These are phyloP conservation scores for Halcyon malimbica DNA, from an alignment of 2,113 vertebrate genomes.

Conservation along the genomic window DNA sequence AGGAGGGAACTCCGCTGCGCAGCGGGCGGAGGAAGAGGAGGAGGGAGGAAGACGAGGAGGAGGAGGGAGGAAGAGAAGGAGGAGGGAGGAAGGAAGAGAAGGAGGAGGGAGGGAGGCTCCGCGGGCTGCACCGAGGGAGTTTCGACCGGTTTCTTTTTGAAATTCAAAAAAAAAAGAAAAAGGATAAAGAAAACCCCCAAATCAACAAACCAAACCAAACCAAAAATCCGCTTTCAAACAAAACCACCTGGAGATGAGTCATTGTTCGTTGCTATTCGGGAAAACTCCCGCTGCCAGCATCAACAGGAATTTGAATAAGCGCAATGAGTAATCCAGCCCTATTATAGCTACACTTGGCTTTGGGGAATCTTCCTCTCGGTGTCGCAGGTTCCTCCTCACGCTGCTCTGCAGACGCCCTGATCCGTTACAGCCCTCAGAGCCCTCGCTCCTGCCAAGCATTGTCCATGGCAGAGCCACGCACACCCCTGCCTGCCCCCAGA, in stretches of 20 bases:
- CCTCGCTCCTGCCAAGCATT: not conserved
- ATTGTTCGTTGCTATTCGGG: slow-evolving; percentile 12
- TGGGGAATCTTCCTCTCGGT: not conserved
- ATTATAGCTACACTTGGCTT: not conserved
- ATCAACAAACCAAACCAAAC: not conserved
- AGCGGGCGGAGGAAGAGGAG: not conserved
- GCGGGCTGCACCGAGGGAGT: not conserved
- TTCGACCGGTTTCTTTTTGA: not conserved
- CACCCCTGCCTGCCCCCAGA: not conserved
- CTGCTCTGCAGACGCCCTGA: not conserved
- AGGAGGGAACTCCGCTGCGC: not conserved
- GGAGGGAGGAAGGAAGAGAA: too few species aligned
- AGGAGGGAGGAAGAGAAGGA: too few species aligned
- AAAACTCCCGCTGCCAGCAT: slow-evolving; percentile 19
- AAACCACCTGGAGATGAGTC: slow-evolving; percentile 57
- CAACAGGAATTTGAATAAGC: slow-evolving; percentile 41
- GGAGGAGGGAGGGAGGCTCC: not conserved
- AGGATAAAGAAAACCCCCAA: not conserved
- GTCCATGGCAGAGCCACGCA: not conserved
- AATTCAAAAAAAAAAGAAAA: not conserved
- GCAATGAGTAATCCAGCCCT: slow-evolving; percentile 16
- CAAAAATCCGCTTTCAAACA: not conserved
- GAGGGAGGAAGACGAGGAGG: too few species aligned
- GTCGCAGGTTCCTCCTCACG: not conserved
- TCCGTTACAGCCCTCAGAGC: not conserved